Evolutionary conservation across 2,888 invertebrate species (phyloP), one percentile per base, ranked within the genome.

Genomic region (Scaptomyza cyrtandrae): DNA sequence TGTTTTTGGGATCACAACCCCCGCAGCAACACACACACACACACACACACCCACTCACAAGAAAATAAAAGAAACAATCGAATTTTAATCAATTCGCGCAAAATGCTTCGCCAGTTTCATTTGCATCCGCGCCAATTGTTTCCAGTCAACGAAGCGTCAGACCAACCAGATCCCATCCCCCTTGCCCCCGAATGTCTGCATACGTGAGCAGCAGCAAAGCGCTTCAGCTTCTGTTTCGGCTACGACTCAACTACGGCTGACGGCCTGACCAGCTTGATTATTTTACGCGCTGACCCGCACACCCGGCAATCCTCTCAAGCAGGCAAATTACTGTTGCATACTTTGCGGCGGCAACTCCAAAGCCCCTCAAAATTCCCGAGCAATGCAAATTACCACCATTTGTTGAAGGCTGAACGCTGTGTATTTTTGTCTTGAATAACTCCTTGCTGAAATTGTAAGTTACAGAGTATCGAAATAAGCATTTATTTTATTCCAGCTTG

Each of bases 1-100:
- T 16, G 7, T 44, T 13, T 44, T n/a, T n/a, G 3, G 58, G 24
- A 14, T 10, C 50, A 29, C 64, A 53, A 62, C 52, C 61, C 61
- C 53, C 43, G 24, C 19, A 43, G 56, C 55, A 57, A 37, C n/a
- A 37, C 5, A 37, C 3, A 11, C 45, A 61, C n/a, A 39, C 7
- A 39, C 2, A 6, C 9, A 31, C 0, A 31, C 9, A 31, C 7
- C 7, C 14, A 39, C 7, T 6, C 3, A 19, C 9, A 61, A 60
- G 71, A 55, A 75, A 86, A 82, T 80, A 84, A 88, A 80, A 80
- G 88, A 88, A 90, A 87, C 90, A 90, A 91, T 91, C 90, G 91
- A 91, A 91, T 91, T 91, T 91, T 90, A 91, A 91, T 91, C 91
- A 91, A 91, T 91, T 90, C 90, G 82, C 82, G 75, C 75, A 74